Evolutionary conservation across 2,113 vertebrate genomes (phyloP).

Genomic region (Patagioenas fasciata): DNA sequence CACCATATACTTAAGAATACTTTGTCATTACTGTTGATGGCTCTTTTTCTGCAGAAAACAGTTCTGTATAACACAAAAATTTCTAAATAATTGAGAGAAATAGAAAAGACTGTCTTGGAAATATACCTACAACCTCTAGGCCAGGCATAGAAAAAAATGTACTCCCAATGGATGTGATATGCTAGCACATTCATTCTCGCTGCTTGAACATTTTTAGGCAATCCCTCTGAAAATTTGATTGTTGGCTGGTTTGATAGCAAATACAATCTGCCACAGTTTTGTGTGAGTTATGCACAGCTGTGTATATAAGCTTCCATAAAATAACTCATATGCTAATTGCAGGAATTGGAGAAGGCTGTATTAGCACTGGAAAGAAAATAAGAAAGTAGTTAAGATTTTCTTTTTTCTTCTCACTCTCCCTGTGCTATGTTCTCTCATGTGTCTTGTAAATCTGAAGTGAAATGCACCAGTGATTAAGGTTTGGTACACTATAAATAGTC

Average conservation of each 20-base stretch:
- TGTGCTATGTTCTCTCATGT: neutral
- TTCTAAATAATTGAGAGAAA: neutral
- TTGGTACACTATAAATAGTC: neutral
- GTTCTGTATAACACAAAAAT: neutral
- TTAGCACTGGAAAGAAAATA: neutral
- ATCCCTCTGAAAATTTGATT: conserved; percentile 21
- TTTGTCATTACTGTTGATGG: neutral
- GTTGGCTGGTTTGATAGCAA: conserved; percentile 23
- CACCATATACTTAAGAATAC: neutral
- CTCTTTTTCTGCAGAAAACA: neutral
- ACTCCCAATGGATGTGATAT: neutral
- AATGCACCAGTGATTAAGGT: neutral
- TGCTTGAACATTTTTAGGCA: conserved; percentile 4
- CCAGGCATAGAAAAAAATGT: neutral
- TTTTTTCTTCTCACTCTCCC: neutral
- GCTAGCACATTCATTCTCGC: neutral
- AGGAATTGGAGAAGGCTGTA: neutral
- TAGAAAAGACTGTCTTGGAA: neutral
- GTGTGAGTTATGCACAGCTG: neutral
- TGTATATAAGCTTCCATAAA: neutral
- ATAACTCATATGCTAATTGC: neutral
- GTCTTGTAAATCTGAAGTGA: neutral
- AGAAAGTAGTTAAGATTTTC: neutral
- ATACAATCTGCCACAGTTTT: conserved; percentile 11
- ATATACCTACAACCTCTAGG: neutral